These are phyloP conservation scores for Vimba vimba DNA, from an alignment of 2,113 vertebrate species.

Conservation along the genomic window DNA sequence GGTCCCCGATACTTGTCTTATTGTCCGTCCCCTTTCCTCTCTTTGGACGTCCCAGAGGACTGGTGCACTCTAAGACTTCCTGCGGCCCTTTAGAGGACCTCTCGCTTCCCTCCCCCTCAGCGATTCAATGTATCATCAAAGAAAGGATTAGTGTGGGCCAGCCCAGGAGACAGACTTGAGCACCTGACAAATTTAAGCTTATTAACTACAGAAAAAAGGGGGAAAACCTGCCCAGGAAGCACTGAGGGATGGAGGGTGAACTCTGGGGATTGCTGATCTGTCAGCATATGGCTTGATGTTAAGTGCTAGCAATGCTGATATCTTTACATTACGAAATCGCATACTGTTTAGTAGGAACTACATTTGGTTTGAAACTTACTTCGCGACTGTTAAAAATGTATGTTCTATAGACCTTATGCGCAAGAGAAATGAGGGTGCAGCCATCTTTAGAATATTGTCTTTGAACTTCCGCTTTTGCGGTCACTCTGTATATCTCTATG, in stretches of 20 bases:
- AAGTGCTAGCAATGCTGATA: background rate
- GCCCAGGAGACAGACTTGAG: slow-evolving; percentile 59
- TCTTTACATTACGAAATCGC: background rate
- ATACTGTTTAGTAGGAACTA: too few species aligned
- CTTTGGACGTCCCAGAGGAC: slow-evolving; percentile 16
- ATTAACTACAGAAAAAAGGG: slow-evolving; percentile 57
- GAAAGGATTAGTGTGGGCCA: slow-evolving; percentile 60
- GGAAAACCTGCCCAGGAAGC: slow-evolving; percentile 52
- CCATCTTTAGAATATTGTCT: too few species aligned
- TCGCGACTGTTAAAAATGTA: too few species aligned
- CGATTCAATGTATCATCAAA: slow-evolving; percentile 65
- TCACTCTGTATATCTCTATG: too few species aligned
- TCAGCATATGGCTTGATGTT: slow-evolving; percentile 36
- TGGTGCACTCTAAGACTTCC: slow-evolving; percentile 48
- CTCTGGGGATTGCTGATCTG: slow-evolving; percentile 52
- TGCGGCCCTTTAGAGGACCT: slow-evolving; percentile 48
- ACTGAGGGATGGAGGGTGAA: slow-evolving; percentile 44
- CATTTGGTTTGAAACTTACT: too few species aligned
- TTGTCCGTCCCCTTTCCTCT: slow-evolving; percentile 37
- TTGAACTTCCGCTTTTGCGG: too few species aligned
- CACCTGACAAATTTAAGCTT: slow-evolving; percentile 66
- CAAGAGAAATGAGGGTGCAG: too few species aligned
- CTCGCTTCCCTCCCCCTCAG: slow-evolving; percentile 61
- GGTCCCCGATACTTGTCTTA: slow-evolving; percentile 18
- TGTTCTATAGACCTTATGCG: too few species aligned